Conservation (phyloP, 1,140 invertebrate genomes). For the Magallana gigas region DNA sequence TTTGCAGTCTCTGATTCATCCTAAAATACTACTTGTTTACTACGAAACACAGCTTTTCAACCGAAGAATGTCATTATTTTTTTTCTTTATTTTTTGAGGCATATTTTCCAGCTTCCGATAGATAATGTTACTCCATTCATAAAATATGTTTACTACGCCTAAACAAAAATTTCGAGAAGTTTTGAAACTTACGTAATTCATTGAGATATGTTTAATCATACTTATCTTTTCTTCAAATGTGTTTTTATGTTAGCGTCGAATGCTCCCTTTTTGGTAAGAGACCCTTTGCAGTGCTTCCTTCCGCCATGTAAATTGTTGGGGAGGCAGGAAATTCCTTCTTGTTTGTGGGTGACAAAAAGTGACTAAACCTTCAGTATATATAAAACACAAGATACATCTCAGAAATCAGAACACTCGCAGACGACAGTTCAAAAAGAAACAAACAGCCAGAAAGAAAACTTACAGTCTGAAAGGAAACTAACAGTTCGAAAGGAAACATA, state of each 20-base stretch:
- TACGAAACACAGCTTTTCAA: neutral
- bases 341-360: neutral
- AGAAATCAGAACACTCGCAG: neutral
- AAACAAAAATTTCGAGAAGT: neutral
- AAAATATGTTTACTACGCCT: constrained; percentile 29
- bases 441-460: neutral
- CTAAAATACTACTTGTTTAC: constrained; percentile 26
- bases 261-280: constrained; percentile 32
- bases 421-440: neutral
- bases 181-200: constrained; percentile 4
- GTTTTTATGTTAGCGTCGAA: constrained; percentile 23
- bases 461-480: neutral
- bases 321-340: neutral
- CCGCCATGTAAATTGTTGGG: neutral
- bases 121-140: constrained; percentile 25
- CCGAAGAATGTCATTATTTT: neutral
- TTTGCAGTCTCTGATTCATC: constrained; percentile 24
- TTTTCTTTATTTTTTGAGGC: neutral
- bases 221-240: constrained; percentile 13
- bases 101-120: neutral
- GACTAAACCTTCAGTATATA: constrained; percentile 8
- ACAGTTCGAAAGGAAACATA: neutral
- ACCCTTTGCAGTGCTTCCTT: neutral
- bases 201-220: neutral
- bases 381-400: neutral